Evolutionary conservation across 2,888 invertebrate species (phyloP).

Genomic region (Escarpia spicata): DNA sequence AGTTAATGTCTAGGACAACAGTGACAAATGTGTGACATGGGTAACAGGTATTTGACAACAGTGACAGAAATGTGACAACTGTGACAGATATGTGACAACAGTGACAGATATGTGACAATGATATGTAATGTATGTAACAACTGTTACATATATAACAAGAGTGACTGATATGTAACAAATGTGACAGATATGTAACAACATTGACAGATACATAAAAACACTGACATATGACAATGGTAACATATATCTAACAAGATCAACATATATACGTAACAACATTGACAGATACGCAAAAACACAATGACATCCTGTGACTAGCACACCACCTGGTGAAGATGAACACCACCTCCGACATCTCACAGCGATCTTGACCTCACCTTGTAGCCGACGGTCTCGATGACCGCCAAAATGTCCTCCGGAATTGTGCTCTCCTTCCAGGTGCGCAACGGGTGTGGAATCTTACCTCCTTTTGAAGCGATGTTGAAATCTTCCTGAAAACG

Average conservation of each 20-base stretch:
- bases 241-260: neutral
- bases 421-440: constrained; percentile 92
- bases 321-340: neutral
- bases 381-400: constrained; percentile 93
- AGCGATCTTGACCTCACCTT: constrained; percentile 67
- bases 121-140: too few relatives aligned
- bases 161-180: too few relatives aligned
- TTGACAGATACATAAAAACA: too few relatives aligned
- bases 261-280: too few relatives aligned
- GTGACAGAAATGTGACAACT: too few relatives aligned
- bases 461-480: constrained; percentile 96
- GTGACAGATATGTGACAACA: too few relatives aligned
- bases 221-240: neutral
- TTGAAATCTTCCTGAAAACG: constrained; percentile 88
- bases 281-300: neutral
- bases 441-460: constrained; percentile 94
- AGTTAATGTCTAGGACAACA: too few relatives aligned
- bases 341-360: neutral
- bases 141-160: too few relatives aligned
- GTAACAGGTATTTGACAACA: too few relatives aligned
- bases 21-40: too few relatives aligned
- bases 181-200: neutral
- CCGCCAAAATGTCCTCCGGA: constrained; percentile 88
- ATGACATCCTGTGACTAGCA: neutral
- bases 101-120: too few relatives aligned